Conservation (phyloP, 2,113 vertebrate species). For the Coptodon rendalli region DNA sequence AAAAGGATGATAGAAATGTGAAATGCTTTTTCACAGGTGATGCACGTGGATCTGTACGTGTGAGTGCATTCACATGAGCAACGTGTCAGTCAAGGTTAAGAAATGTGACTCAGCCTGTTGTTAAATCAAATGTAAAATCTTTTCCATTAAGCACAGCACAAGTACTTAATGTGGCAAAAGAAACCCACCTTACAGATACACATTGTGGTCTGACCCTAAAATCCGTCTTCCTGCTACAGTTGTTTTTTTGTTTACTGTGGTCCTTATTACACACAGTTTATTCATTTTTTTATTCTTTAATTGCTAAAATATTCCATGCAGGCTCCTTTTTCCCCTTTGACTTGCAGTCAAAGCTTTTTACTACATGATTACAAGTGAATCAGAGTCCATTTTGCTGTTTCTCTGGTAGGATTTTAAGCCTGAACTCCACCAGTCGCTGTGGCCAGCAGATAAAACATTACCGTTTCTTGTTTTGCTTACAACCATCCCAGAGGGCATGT, state of each 20-base stretch:
- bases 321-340: neutral
- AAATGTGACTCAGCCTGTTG: neutral
- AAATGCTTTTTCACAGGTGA: neutral
- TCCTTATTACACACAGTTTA: neutral
- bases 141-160: neutral
- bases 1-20: neutral
- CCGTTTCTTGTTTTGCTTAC: slow-evolving; percentile 10
- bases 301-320: neutral
- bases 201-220: neutral
- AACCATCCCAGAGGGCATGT: neutral
- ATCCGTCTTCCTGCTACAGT: neutral
- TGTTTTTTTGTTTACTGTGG: neutral
- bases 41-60: neutral
- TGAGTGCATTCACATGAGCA: neutral
- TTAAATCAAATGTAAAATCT: neutral
- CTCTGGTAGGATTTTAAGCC: neutral
- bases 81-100: neutral
- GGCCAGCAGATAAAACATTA: slow-evolving; percentile 17
- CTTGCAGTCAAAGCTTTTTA: neutral
- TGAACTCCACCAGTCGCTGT: neutral
- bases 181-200: neutral
- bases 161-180: neutral
- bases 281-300: neutral
- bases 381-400: neutral
- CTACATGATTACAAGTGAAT: neutral